Conservation (phyloP, 1,140 invertebrate species). For the Saccostrea echinata region DNA sequence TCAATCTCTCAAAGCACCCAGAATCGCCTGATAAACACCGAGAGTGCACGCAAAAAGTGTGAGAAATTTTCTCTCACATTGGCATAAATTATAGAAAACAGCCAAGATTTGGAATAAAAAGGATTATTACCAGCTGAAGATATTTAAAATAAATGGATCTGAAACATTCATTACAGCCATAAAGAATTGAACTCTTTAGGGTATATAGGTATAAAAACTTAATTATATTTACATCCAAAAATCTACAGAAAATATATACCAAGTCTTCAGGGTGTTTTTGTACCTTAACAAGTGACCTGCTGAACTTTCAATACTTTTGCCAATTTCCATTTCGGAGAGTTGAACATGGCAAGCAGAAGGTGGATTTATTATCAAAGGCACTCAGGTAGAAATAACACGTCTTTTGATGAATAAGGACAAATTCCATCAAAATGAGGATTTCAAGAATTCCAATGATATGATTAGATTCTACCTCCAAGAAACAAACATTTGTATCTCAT, state of each 20-base stretch:
- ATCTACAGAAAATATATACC: not conserved
- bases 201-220: not conserved
- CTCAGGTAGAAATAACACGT: slow-evolving; percentile 22
- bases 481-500: not conserved
- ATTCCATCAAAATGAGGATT: slow-evolving; percentile 19
- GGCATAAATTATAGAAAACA: slow-evolving; percentile 19
- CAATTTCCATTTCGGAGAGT: slow-evolving; percentile 24
- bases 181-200: slow-evolving; percentile 3
- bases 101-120: not conserved
- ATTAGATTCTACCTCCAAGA: not conserved
- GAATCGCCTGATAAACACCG: not conserved
- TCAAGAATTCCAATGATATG: slow-evolving; percentile 2
- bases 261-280: slow-evolving; percentile 22
- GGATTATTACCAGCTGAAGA: slow-evolving; percentile 2
- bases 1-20: not conserved
- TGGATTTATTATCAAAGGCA: slow-evolving; percentile 23
- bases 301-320: slow-evolving; percentile 31
- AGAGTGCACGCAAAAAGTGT: not conserved
- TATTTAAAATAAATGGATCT: not conserved
- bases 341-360: slow-evolving; percentile 6
- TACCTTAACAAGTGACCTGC: slow-evolving; percentile 31
- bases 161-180: slow-evolving; percentile 19
- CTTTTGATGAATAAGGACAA: slow-evolving; percentile 27
- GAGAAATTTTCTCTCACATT: not conserved
- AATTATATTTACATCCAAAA: slow-evolving; percentile 24